Conservation (phyloP, 2,113 vertebrate genomes). For the Danionella cerebrum region DNA sequence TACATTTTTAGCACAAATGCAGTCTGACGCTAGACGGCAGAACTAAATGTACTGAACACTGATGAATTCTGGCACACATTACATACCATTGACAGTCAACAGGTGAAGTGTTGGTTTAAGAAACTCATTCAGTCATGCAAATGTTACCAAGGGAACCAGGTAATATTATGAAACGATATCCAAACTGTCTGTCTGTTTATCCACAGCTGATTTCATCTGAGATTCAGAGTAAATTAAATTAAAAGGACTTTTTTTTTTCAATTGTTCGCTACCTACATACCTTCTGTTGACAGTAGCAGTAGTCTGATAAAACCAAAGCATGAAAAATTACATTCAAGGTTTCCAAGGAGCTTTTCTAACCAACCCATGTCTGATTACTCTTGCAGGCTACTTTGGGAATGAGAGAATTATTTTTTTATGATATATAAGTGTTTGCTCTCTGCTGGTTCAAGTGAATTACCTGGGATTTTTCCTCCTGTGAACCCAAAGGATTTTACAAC, state of each 20-base stretch:
- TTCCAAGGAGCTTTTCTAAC: not conserved
- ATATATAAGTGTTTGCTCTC: not conserved
- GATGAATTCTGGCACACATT: not conserved
- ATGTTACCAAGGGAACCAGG: not conserved
- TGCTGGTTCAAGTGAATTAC: not conserved
- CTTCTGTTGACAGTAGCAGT: not conserved
- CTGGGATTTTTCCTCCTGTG: not conserved
- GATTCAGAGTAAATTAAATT: not conserved
- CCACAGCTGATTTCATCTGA: no score
- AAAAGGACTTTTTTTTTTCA: not conserved
- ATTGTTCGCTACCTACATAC: no score
- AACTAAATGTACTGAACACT: not conserved
- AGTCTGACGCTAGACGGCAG: not conserved
- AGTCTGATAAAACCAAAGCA: not conserved
- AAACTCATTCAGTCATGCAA: not conserved
- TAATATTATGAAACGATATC: not conserved
- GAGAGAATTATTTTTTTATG: not conserved
- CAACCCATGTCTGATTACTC: not conserved
- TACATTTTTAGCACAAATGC: slow-evolving; percentile 14
- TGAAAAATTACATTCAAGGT: not conserved
- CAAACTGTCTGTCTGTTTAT: not conserved
- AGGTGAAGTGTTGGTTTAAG: not conserved
- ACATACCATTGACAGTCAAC: not conserved
- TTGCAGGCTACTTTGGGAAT: not conserved
- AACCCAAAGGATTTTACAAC: not conserved